Evolutionary conservation across 2,888 invertebrate species (phyloP).

Genomic region (Acheta domesticus): DNA sequence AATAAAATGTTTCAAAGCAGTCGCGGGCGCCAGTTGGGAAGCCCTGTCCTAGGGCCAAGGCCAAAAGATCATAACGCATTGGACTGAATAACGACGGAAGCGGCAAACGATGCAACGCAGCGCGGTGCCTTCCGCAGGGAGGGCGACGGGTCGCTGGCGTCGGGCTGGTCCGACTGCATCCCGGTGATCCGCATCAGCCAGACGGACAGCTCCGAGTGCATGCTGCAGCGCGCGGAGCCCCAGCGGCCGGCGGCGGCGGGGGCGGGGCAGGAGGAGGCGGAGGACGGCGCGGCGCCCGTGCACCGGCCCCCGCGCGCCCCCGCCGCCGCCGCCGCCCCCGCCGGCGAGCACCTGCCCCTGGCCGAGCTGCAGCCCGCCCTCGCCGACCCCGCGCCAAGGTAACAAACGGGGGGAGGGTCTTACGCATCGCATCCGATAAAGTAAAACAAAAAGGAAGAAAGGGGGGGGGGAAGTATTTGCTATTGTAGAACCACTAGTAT

Average conservation of each 20-base stretch:
- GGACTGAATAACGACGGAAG: too few relatives aligned
- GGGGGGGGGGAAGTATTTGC: too few relatives aligned
- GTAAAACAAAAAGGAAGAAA: too few relatives aligned
- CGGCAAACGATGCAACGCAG: background rate
- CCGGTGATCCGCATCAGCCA: constrained; percentile 23
- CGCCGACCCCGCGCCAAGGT: too few relatives aligned
- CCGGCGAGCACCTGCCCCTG: background rate
- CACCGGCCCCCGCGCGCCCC: background rate
- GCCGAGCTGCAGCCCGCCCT: background rate
- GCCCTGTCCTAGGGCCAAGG: too few relatives aligned
- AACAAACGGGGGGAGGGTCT: too few relatives aligned
- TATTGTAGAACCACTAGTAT: too few relatives aligned
- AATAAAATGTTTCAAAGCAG: too few relatives aligned
- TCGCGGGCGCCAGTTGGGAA: too few relatives aligned
- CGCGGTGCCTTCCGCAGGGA: background rate
- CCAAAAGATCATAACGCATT: too few relatives aligned
- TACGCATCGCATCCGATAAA: too few relatives aligned
- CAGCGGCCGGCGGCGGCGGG: constrained; percentile 18
- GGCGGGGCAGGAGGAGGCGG: background rate
- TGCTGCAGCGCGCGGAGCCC: constrained; percentile 20
- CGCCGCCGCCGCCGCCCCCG: too few relatives aligned
- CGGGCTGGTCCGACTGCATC: constrained; percentile 22
- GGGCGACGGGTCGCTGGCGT: background rate
- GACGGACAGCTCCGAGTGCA: constrained; percentile 6
- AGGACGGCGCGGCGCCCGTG: background rate